phyloP scores from a whole-genome alignment of 2,113 vertebrate species.

The Microtus pennsylvanicus region DNA sequence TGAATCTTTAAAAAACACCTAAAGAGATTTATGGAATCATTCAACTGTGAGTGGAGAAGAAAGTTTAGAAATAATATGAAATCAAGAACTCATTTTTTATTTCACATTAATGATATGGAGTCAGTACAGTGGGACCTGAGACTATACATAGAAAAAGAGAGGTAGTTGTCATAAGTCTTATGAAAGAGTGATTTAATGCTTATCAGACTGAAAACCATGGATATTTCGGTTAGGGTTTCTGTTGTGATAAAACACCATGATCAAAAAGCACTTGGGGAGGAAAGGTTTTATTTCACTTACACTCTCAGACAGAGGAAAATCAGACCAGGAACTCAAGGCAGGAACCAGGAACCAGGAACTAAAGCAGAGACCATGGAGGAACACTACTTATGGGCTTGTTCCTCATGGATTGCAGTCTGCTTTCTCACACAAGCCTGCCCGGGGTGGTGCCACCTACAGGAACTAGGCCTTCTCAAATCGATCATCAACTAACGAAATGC shows the following conservation, averaged over 20 bases:
- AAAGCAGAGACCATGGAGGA: not conserved
- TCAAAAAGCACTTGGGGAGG: not conserved
- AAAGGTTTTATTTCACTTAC: not conserved
- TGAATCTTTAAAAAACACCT: not conserved
- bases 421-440: not conserved
- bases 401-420: not conserved
- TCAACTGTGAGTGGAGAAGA: not conserved
- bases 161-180: not conserved
- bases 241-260: not conserved
- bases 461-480: not conserved
- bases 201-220: not conserved
- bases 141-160: not conserved
- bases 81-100: not conserved
- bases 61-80: not conserved
- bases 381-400: not conserved
- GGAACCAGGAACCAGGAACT: not conserved
- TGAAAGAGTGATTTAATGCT: not conserved
- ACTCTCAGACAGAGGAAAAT: not conserved
- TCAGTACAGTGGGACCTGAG: not conserved
- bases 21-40: not conserved
- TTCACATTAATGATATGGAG: not conserved
- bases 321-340: not conserved
- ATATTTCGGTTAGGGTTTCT: not conserved
- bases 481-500: not conserved
- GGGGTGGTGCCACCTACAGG: not conserved